Evolutionary conservation across 2,797 vertebrate genomes (phyloP).

Genomic region (Triplophysa yarkandensis): DNA sequence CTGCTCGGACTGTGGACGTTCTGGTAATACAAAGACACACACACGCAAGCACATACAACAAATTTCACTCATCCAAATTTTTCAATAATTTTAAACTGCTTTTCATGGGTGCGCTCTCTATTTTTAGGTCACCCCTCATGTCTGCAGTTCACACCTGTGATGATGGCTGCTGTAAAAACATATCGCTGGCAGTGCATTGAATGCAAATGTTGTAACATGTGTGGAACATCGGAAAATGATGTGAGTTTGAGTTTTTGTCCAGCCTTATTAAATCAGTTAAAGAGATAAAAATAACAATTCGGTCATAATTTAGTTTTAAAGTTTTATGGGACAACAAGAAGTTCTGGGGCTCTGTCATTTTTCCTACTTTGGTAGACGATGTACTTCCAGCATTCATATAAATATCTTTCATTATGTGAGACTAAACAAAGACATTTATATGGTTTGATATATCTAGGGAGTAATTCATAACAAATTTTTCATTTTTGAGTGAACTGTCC

Average conservation of each 20-base stretch:
- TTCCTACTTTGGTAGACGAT: no score
- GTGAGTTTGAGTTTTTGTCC: constrained; percentile 71
- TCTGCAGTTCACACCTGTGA: constrained; percentile 93
- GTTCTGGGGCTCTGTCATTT: no score
- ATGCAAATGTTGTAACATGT: constrained; percentile 97
- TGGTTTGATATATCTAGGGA: no score
- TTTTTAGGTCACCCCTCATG: constrained; percentile 89
- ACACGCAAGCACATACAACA: no score
- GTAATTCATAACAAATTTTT: no score
- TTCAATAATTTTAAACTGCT: neutral
- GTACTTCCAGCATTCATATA: no score
- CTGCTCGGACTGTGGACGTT: constrained; percentile 95
- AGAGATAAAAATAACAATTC: no score
- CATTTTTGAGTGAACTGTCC: no score
- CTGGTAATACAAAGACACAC: constrained; percentile 71
- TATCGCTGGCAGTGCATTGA: constrained; percentile 98
- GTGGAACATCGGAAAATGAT: constrained; percentile 93
- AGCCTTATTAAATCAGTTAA: neutral
- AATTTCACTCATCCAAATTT: neutral
- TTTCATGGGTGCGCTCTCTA: neutral
- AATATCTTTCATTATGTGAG: no score
- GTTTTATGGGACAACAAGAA: no score
- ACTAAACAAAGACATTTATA: no score
- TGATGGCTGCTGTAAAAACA: constrained; percentile 96
- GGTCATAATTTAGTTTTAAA: no score